Evolutionary conservation across 2,888 invertebrate genomes (phyloP), one percentile per base, ranked within the genome.

Genomic region (Ectemnius cavifrons): DNA sequence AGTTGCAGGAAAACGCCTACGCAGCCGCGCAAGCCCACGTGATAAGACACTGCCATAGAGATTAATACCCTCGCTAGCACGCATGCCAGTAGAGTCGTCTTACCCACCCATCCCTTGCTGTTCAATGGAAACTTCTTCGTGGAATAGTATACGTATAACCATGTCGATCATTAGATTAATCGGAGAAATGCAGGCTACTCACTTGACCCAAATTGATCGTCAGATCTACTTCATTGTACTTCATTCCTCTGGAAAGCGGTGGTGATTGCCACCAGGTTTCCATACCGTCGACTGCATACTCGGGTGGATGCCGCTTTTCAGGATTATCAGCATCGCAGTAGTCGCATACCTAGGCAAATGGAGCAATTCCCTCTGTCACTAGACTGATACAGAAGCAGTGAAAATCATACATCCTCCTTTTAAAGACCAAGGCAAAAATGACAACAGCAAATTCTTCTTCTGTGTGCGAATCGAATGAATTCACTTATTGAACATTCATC

Each of bases 181-280:
- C 18, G 18, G 16, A 56, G 16, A 47, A 75, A 64, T 64, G 27
- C 14, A 14, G 46, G 20, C 56, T 18, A 77, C 89, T 92, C 92
- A 99, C 99, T 95, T 99, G 99, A 86, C 97, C 99, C 83, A 99
- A 93, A 91, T 98, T 97, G 87, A 99, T 98, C 86, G 99, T 99
- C 77, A 99, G 93, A 92, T 98, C 99, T 89, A 99, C 97, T 92
- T 97, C 96, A 90, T 99, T 99, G 93, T 97, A 99, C 91, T 97
- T 96, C 94, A 96, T 96, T 71, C 99, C 98, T 84, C 99, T 93
- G 64, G 99, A 99, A 27, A 99, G 93, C 0, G 99, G 99, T 0
- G 99, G 99, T 89, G 98, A 98, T 92, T 99, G 99, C 99, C 99
- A 99, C 97, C 98, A 98, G 58, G 95, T 95, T 91, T 97, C 97